Evolutionary conservation across 2,888 invertebrate species (phyloP), one percentile per base, ranked within the genome.

Genomic region (Aethes cnicana): DNA sequence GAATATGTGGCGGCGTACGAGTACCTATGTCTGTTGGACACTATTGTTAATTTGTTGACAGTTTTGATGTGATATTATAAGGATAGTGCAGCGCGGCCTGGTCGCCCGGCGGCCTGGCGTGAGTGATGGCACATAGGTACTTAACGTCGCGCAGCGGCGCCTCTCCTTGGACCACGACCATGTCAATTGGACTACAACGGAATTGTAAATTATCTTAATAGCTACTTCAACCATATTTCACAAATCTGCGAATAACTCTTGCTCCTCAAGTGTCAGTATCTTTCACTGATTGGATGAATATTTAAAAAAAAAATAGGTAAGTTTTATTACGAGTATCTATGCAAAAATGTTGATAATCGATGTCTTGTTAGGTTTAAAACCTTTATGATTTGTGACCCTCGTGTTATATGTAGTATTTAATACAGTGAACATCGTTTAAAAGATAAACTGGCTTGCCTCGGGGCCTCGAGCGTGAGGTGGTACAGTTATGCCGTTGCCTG

Each of bases 171-270:
- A 58, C 61, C 62, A 64, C 57, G 59, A 62, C 62, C 63, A 64
- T 72, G 71, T 54, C 69, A 77, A 79, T 75, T 78, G 66, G 62
- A 63, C 61, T 64, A 72, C 67, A 77, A 72, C 74, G 64, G 65
- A 56, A 49, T 41, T 32, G 50, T 46, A 35, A 54, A 55, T 39
- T 33, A 43, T 32, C 36, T 17, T 36, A 47, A 37, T 23, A n/a
- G n/a, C n/a, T 17, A 52, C 14, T 52, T 47, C 42, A 32, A 39
- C 41, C 8, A 7, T 11, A 46, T 37, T 35, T 37, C 5, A 37
- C 20, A 46, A 33, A 39, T 32, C 17, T 16, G 32, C 30, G 20
- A 46, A 39, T 39, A 33, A 18, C 52, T 26, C 52, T 42, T 20
- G 12, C 26, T 28, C 5, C 26, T 9, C 17, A n/a, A 1, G 7